Evolutionary conservation across 2,888 invertebrate genomes (phyloP).

Genomic region (Priocnemis perturbator): DNA sequence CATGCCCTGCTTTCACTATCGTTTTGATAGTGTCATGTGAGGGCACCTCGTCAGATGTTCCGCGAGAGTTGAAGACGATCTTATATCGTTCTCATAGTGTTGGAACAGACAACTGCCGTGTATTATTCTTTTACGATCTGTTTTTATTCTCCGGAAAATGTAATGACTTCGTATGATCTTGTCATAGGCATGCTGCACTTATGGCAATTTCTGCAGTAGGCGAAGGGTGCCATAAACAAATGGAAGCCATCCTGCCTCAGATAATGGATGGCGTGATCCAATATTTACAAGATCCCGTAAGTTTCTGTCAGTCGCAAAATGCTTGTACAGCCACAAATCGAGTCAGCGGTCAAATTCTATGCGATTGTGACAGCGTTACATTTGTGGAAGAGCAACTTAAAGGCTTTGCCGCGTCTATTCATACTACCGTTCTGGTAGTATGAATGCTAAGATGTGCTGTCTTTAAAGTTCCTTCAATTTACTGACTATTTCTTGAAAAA

Average conservation of each 20-base stretch:
- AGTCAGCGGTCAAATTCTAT: conserved; percentile 63
- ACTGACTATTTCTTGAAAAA: conserved; percentile 51
- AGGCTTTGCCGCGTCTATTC: conserved; percentile 38
- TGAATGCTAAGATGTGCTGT: conserved; percentile 41
- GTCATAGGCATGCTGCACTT: conserved; percentile 90
- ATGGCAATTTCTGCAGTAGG: conserved; percentile 99
- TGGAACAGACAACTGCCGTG: conserved; percentile 50
- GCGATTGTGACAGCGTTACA: conserved; percentile 62
- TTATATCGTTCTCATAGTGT: conserved; percentile 45
- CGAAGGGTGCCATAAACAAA: conserved; percentile 98
- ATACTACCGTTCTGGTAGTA: conserved; percentile 63
- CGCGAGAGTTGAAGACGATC: conserved; percentile 52
- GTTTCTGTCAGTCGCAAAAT: conserved; percentile 57
- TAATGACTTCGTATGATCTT: background rate
- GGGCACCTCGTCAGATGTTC: conserved; percentile 47
- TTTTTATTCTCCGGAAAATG: too few relatives aligned
- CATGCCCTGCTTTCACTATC: conserved; percentile 47
- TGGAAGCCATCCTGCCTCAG: conserved; percentile 95
- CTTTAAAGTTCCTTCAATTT: conserved; percentile 55
- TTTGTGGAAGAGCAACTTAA: conserved; percentile 65
- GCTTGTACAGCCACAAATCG: conserved; percentile 57
- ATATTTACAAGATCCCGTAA: conserved; percentile 88
- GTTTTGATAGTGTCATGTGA: conserved; percentile 52
- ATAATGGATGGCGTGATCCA: conserved; percentile 94
- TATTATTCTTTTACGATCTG: background rate